Conservation (phyloP, 1,140 invertebrate genomes). For the Uloborus diversus region DNA sequence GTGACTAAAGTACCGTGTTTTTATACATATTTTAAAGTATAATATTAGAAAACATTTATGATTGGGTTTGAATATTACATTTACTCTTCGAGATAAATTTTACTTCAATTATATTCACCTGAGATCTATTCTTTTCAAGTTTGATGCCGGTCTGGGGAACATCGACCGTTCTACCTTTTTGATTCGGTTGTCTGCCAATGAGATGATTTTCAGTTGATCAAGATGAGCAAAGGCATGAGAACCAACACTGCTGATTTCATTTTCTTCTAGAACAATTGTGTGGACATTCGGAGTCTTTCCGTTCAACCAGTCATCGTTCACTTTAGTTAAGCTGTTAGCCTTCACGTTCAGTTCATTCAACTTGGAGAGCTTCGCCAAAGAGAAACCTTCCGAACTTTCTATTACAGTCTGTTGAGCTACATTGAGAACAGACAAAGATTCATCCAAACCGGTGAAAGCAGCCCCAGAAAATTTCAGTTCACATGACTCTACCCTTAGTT, state of each 20-base stretch:
- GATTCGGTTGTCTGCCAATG: constrained; percentile 21
- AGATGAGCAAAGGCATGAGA: constrained; percentile 20
- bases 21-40: too few species aligned
- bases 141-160: constrained; percentile 13
- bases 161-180: constrained; percentile 16
- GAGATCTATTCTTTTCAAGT: constrained; percentile 21
- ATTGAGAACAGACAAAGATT: constrained; percentile 13
- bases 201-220: background rate
- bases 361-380: constrained; percentile 9
- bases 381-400: constrained; percentile 19
- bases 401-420: constrained; percentile 17
- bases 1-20: too few species aligned
- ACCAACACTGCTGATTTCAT: constrained; percentile 12
- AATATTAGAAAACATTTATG: too few species aligned
- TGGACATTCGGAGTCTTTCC: constrained; percentile 23
- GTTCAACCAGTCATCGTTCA: constrained; percentile 28
- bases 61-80: too few species aligned
- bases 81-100: too few species aligned
- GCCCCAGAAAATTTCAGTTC: constrained; percentile 8
- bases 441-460: constrained; percentile 25
- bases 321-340: background rate
- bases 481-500: background rate
- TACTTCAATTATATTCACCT: too few species aligned
- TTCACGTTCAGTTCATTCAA: constrained; percentile 10
- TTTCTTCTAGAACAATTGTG: constrained; percentile 12